A percentile compares a stretch with the other conserved stretches of the same genome.
These are phyloP conservation scores for Phymanthus crucifer DNA, from an alignment of 92 coral and sea anemone genomes.

Conservation along the genomic window DNA sequence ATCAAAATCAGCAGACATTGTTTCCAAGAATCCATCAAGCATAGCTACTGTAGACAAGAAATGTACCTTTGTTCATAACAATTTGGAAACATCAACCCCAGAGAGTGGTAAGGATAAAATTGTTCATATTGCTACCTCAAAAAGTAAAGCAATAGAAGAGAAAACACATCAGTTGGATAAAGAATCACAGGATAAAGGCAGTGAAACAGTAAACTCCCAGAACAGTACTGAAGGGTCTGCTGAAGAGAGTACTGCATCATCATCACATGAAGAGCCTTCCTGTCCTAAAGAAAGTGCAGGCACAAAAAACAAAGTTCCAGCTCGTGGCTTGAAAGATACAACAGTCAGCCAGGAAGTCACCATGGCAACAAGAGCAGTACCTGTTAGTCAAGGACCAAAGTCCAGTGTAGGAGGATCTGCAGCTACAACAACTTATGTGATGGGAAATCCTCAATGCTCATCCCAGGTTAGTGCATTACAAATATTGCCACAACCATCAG, in stretches of 20 bases:
- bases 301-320: neutral
- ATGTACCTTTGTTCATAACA: neutral
- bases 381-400: neutral
- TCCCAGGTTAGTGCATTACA: neutral
- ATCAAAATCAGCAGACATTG: neutral
- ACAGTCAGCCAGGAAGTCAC: neutral
- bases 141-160: neutral
- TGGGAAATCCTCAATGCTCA: slow-evolving; percentile 3
- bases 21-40: neutral
- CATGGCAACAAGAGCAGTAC: neutral
- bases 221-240: neutral
- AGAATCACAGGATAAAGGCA: neutral
- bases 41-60: neutral
- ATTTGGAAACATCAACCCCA: neutral
- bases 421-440: neutral
- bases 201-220: neutral
- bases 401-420: neutral
- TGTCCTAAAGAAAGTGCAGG: neutral
- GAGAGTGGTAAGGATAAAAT: neutral
- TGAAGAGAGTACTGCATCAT: neutral
- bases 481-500: neutral
- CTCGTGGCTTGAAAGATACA: neutral
- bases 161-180: neutral
- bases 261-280: neutral
- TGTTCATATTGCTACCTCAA: neutral